phyloP scores from a whole-genome alignment of 2,797 vertebrate genomes.

The Lithobates pipiens region DNA sequence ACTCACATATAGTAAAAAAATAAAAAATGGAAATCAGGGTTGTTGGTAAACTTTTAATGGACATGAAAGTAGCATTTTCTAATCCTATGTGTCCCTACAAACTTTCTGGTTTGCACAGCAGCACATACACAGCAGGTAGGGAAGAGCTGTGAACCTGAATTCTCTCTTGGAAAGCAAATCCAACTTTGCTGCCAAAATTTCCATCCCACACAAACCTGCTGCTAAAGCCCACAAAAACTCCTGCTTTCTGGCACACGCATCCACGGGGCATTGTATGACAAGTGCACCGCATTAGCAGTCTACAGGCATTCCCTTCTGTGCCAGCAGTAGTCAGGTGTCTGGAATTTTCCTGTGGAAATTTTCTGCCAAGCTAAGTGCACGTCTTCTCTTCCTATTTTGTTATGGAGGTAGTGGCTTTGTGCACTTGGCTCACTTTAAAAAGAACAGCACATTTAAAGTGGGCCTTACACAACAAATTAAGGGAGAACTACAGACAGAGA shows the following conservation, averaged over 20 bases:
- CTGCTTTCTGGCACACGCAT: conserved; percentile 33
- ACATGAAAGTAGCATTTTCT: too few relatives aligned
- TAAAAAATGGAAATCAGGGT: too few relatives aligned
- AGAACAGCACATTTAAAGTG: too few relatives aligned
- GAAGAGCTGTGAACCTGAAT: conserved; percentile 1
- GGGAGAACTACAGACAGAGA: too few relatives aligned
- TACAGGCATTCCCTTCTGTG: conserved; percentile 7
- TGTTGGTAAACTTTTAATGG: too few relatives aligned
- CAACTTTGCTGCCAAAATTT: conserved; percentile 29
- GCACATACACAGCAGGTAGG: conserved; percentile 15
- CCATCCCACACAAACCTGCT: conserved; percentile 52
- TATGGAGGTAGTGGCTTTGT: too few relatives aligned
- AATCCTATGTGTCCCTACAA: too few relatives aligned
- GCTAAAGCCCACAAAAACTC: conserved; percentile 46
- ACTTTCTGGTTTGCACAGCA: neutral
- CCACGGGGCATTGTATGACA: conserved; percentile 1
- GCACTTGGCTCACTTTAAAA: too few relatives aligned
- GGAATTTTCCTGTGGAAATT: neutral
- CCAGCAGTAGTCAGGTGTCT: neutral
- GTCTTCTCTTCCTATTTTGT: neutral
- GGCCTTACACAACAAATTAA: too few relatives aligned
- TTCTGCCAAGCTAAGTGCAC: neutral
- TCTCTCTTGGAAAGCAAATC: conserved; percentile 36
- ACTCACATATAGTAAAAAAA: too few relatives aligned
- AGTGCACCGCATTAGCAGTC: neutral